Conservation (phyloP, 30 jellyfish, hydroid and myxozoan species). For the Aurelia aurita complex sp. Pacific region DNA sequence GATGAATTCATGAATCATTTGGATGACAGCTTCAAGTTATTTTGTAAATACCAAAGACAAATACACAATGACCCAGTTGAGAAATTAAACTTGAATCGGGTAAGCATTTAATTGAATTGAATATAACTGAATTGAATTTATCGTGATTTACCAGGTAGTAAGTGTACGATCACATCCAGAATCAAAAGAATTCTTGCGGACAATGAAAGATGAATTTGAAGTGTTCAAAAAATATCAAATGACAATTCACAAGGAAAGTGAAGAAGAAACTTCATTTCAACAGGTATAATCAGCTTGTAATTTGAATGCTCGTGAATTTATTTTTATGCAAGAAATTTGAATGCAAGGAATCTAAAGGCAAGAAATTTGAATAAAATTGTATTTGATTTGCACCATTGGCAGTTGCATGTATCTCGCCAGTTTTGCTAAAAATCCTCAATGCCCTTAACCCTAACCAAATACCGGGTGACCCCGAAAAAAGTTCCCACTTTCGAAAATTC, state of each 20-base stretch:
- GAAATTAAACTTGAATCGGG: constrained; percentile 71
- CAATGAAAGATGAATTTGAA: constrained; percentile 51
- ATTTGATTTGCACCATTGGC: no score
- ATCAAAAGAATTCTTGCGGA: constrained; percentile 43
- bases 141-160: constrained; percentile 55
- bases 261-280: constrained; percentile 48
- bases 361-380: neutral
- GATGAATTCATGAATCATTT: constrained; percentile 34
- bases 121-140: neutral
- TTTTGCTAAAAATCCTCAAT: no score
- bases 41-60: constrained; percentile 79
- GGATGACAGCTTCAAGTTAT: constrained; percentile 53
- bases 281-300: constrained; percentile 63
- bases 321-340: neutral
- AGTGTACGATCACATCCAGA: constrained; percentile 81
- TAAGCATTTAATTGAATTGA: constrained; percentile 7
- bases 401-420: no score
- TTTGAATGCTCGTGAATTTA: no score
- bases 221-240: constrained; percentile 82
- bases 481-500: no score
- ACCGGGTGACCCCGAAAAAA: no score
- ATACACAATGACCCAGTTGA: constrained; percentile 82
- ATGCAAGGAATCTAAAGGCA: neutral
- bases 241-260: constrained; percentile 75
- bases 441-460: no score